Conservation (phyloP, 1,140 invertebrate species). For the Teleopsis dalmanni region DNA sequence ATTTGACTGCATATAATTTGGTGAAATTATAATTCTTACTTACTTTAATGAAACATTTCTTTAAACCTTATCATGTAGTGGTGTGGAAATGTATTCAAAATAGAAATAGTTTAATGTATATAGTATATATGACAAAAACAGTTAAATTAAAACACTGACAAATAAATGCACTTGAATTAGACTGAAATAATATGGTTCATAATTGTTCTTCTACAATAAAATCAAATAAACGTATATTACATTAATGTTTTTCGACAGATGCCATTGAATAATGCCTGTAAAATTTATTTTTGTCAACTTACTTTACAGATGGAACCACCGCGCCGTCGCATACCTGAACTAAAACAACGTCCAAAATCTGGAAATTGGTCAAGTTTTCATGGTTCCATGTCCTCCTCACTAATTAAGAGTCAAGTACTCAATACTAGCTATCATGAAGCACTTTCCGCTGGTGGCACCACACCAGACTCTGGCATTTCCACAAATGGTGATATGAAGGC, state of each 20-base stretch:
- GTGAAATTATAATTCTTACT: too few relatives aligned
- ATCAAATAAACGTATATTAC: too few relatives aligned
- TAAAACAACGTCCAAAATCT: conserved; percentile 57
- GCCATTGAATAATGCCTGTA: background rate
- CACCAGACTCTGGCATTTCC: conserved; percentile 17
- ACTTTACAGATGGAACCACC: conserved; percentile 51
- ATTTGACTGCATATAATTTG: too few relatives aligned
- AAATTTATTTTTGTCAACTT: background rate
- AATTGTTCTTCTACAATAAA: too few relatives aligned
- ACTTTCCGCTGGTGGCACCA: conserved; percentile 41
- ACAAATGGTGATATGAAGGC: conserved; percentile 26
- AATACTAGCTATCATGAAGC: conserved; percentile 59
- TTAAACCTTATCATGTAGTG: too few relatives aligned
- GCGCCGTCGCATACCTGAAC: conserved; percentile 59
- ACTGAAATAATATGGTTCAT: too few relatives aligned
- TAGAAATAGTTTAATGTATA: background rate
- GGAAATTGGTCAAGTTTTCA: conserved; percentile 56
- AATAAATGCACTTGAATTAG: too few relatives aligned
- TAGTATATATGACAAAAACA: background rate
- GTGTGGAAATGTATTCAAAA: too few relatives aligned
- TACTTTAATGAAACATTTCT: too few relatives aligned
- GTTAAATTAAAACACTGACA: too few relatives aligned
- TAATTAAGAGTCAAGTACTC: conserved; percentile 45
- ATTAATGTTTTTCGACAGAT: too few relatives aligned
- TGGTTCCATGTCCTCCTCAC: conserved; percentile 40